Evolutionary conservation across 1,140 invertebrate genomes (phyloP), one percentile per base, ranked within the genome.

Genomic region (Oncopodura yosiiana): DNA sequence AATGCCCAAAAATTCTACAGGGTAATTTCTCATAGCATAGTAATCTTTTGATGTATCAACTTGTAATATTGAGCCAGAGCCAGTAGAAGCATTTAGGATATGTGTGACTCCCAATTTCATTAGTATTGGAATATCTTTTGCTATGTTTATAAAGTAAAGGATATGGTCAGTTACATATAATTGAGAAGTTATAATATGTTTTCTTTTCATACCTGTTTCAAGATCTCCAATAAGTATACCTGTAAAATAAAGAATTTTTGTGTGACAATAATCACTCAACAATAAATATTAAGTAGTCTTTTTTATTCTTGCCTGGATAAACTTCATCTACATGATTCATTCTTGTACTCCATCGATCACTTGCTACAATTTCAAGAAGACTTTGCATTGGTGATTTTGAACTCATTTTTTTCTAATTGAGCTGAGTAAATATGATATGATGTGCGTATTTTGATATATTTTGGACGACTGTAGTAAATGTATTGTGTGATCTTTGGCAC

Each of bases 1-100:
- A 23, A 75, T 69, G 6, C 71, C 71, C 39, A 68, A 53, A 49
- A 70, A 74, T 12, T 59, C 16, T n/a, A 73, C 70, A 16, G 60
- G 76, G 27, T 78, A 77, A 65, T 81, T 77, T 50, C 75, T 72
- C 67, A 34, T 26, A 12, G 43, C 11, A 29, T 66, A 27, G 58
- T 38, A 34, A 50, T 49, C 18, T 58, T 43, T 50, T 69, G 73
- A 48, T 50, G 70, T 32, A 54, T 55, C 14, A 49, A 38, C 53
- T 58, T 50, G 4, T 67, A 71, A 48, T 70, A 56, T 4, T 70
- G 62, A 27, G 4, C 46, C 34, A 32, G 42, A 46, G 9, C 73
- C 72, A 36, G 67, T 62, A n/a, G 70, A 69, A 42, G 68, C 68
- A 55, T 74, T 74, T 6, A 74, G 48, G 2, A 75, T 67, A 50